Evolutionary conservation across 35 echinoderm and acorn worm species (phyloP), one percentile per base, ranked within the genome.

Genomic region (Apostichopus californicus): DNA sequence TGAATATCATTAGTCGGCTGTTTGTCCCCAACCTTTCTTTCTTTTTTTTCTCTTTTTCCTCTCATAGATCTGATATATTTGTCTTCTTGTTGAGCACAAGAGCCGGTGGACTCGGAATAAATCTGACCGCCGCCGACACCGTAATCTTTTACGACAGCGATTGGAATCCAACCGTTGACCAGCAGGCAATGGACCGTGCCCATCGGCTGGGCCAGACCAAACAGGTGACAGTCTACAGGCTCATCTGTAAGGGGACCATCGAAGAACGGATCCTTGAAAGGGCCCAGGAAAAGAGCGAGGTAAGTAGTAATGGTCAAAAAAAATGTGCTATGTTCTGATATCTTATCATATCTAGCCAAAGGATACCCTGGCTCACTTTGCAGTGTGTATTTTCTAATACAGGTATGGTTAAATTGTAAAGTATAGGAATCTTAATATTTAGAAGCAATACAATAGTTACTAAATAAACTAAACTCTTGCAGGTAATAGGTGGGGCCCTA

Each of bases 141-240:
- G 95, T 99, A 1, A 99, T 99, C 82, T 96, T 99, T 92, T 99
- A 96, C 85, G 97, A 99, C 92, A 99, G 97, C 92, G 97, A 99
- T 90, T 99, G 97, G 97, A 98, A 98, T 87, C 97, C 97, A n/a
- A 98, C 97, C 0, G 97, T 98, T 56, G 97, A 98, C 86, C 97
- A 98, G 56, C 97, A 98, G 78, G 97, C 97, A 10, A 98, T 98
- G 97, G 97, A 98, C 84, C 77, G 97, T 81, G 97, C 97, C 60
- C 97, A 98, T 73, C 79, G 97, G 15, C 91, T 98, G 6, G 97
- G 97, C 57, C 97, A 98, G 86, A 98, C 97, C 75, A 98, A 98
- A 63, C 97, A 98, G 64, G 97, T 98, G 3, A 98, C 97, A 5
- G 97, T 98, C 25, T 98, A 98, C 78, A 91, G 97, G 85, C 95